Base-by-base conservation (phyloP, 2,113 vertebrate genomes). In the Pelecanoides urinatrix region DNA sequence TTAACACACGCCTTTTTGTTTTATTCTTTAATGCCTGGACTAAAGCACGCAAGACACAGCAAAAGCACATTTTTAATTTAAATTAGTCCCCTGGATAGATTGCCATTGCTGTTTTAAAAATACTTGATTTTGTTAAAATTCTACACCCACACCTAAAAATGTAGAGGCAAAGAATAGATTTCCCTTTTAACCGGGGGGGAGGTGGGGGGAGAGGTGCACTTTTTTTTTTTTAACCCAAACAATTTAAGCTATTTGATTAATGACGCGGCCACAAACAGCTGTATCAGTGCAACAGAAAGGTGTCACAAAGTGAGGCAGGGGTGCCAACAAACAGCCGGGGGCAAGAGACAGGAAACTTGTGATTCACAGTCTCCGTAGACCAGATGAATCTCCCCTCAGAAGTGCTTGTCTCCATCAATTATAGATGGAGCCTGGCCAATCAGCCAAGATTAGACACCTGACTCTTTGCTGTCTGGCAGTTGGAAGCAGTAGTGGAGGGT, bases 391-490 rank as follows among this genome's bases (percentile, higher is more conserved):
- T 97, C 70, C 90, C 26, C 50, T 93, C 90, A 81, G 53, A 94
- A 93, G 70, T 72, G 77, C 36, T 96, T 95, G 90, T 95, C 77
- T 95, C 90, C 84, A 95, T 95, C 87, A 94, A 91, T 94, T 94
- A 95, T 91, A 85, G 62, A 94, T 91, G 77, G 73, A 89, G 34
- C 22, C 83, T 22, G 13, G 70, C 32, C 94, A 88, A 66, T 76
- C 94, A 94, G 53, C 73, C 86, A 95, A 20, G 65, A n/a, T 89
- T 45, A 85, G 77, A 94, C 92, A 90, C 80, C 78, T 91, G 83
- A 95, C 81, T 70, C 55, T 59, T 45, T 58, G 45, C 71, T 82
- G 16, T 49, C 67, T 91, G 73, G 56, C 65, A 90, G 77, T 65
- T 91, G 70, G 56, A 87, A 92, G 70, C 16, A 87, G 52, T 16